These are phyloP conservation scores for Kryptopterus vitreolus DNA, from an alignment of 2,797 vertebrate genomes.

Conservation along the genomic window DNA sequence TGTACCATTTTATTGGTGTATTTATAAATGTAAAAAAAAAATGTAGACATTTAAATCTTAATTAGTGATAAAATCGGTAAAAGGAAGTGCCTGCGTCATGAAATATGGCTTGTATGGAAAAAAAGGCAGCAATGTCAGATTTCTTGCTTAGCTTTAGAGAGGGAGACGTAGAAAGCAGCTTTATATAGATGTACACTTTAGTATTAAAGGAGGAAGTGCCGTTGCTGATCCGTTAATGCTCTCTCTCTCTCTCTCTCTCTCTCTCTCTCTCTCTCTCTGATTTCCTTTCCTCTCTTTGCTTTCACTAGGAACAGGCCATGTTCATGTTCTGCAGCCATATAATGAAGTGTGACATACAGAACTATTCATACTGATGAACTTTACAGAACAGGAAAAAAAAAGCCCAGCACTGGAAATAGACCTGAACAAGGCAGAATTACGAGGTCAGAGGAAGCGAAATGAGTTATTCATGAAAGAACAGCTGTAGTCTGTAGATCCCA, in stretches of 20 bases:
- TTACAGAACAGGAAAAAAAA: constrained; percentile 11
- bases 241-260: neutral
- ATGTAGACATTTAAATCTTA: neutral
- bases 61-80: neutral
- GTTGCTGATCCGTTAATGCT: neutral
- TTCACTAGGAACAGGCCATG: neutral
- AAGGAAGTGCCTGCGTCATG: too few species aligned
- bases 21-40: neutral
- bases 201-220: neutral
- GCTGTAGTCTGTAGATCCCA: neutral
- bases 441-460: neutral
- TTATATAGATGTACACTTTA: neutral
- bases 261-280: neutral
- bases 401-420: neutral
- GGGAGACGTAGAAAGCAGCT: neutral
- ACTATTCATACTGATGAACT: constrained; percentile 24
- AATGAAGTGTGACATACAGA: constrained; percentile 37
- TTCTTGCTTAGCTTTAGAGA: neutral
- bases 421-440: neutral
- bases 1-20: neutral
- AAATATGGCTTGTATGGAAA: too few species aligned
- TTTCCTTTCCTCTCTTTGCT: neutral
- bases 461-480: constrained; percentile 6
- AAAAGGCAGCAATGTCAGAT: too few species aligned
- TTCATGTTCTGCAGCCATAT: constrained; percentile 15